phyloP scores from a whole-genome alignment of 92 coral and sea anemone species.

The Porites cylindrica region DNA sequence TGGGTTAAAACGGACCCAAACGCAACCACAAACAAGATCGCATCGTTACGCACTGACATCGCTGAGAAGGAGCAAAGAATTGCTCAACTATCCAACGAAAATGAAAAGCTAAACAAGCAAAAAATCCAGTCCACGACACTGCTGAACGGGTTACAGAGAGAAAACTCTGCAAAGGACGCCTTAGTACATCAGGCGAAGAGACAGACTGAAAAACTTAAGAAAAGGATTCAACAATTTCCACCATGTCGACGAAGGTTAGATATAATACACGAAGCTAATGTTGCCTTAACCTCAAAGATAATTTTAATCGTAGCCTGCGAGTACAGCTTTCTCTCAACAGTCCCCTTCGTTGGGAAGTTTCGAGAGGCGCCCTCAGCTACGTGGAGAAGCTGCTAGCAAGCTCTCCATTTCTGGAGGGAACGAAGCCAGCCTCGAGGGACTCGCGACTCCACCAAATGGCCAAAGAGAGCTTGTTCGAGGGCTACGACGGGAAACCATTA shows the following conservation, averaged over 20 bases:
- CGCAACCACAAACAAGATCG: conserved; percentile 81
- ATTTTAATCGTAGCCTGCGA: too few species aligned
- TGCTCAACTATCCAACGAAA: conserved; percentile 77
- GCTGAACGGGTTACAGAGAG: conserved; percentile 89
- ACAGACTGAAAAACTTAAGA: conserved; percentile 84
- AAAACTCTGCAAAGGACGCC: conserved; percentile 91
- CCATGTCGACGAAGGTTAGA: conserved; percentile 86
- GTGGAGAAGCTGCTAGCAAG: too few species aligned
- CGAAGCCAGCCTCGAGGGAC: too few species aligned
- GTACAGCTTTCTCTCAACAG: too few species aligned
- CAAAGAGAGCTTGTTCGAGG: too few species aligned
- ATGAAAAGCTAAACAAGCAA: conserved; percentile 84
- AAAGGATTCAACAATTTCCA: conserved; percentile 82
- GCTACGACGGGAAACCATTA: too few species aligned
- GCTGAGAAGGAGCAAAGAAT: conserved; percentile 87
- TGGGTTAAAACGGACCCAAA: conserved; percentile 75
- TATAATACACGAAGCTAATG: too few species aligned
- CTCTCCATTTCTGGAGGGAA: too few species aligned
- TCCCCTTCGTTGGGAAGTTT: too few species aligned
- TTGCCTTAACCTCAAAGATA: too few species aligned
- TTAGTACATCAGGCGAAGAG: conserved; percentile 84
- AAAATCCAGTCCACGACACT: conserved; percentile 83
- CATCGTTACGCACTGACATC: conserved; percentile 84
- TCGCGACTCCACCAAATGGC: too few species aligned
- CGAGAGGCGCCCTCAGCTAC: too few species aligned